A percentile compares a stretch with the other conserved stretches of the same genome.
These are phyloP conservation scores for Oxygymnocypris stewartii DNA, from an alignment of 2,113 vertebrate genomes.

Conservation along the genomic window DNA sequence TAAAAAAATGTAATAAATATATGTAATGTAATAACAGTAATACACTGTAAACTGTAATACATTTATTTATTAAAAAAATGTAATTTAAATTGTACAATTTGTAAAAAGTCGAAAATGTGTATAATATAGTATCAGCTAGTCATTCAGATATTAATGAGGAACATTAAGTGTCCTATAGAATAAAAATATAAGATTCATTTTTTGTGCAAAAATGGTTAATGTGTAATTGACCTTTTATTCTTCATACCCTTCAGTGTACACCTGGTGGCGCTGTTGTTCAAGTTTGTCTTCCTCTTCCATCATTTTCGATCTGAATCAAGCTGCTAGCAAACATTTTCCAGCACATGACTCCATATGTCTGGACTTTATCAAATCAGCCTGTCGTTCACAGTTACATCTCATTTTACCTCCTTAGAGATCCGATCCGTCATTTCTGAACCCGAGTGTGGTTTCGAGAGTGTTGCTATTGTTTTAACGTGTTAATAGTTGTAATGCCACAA, in stretches of 20 bases:
- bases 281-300: background rate
- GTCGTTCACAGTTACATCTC: background rate
- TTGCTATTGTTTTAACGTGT: conserved; percentile 10
- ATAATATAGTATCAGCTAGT: background rate
- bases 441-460: background rate
- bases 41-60: too few species aligned
- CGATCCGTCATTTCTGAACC: background rate
- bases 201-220: background rate
- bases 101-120: background rate
- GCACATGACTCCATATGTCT: background rate
- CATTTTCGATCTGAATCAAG: background rate
- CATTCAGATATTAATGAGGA: background rate
- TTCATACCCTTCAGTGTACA: background rate
- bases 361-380: background rate
- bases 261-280: conserved; percentile 1
- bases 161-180: background rate
- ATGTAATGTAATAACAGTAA: too few species aligned
- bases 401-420: background rate
- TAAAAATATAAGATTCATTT: background rate
- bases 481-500: conserved; percentile 1
- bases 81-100: background rate
- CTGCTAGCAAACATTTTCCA: background rate
- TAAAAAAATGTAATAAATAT: too few species aligned
- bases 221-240: background rate
- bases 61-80: too few species aligned